phyloP scores from a whole-genome alignment of 2,888 invertebrate genomes.

The Cheilosia variabilis region DNA sequence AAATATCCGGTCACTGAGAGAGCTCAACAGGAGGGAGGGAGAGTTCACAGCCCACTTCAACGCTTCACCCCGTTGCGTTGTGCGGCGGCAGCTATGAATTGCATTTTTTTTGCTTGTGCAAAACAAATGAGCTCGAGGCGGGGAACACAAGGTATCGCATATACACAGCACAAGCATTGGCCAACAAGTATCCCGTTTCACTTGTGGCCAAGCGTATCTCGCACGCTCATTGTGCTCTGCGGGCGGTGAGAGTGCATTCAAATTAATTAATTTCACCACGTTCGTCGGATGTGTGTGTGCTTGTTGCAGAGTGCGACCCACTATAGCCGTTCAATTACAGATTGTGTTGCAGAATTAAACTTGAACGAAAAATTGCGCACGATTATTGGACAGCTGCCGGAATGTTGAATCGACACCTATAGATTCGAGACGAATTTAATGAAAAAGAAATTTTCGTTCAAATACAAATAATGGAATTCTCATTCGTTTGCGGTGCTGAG shows the following conservation, averaged over 20 bases:
- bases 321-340: slow-evolving; percentile 59
- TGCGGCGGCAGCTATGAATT: background rate
- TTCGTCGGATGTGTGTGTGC: background rate
- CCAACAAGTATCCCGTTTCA: slow-evolving; percentile 30
- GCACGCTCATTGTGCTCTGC: background rate
- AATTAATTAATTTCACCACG: slow-evolving; percentile 52
- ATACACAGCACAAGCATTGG: background rate
- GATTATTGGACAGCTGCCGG: slow-evolving; percentile 40
- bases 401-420: slow-evolving; percentile 18
- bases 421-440: slow-evolving; percentile 34
- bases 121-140: slow-evolving; percentile 28
- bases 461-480: slow-evolving; percentile 31
- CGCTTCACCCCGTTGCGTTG: background rate
- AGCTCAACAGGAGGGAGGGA: slow-evolving; percentile 10
- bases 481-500: slow-evolving; percentile 52
- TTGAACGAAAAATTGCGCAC: slow-evolving; percentile 60
- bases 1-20: slow-evolving; percentile 27
- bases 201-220: slow-evolving; percentile 23
- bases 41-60: background rate
- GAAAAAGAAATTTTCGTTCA: slow-evolving; percentile 25
- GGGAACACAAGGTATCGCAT: background rate
- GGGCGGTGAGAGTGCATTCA: slow-evolving; percentile 13
- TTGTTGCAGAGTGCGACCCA: background rate
- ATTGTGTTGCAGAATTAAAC: slow-evolving; percentile 49
- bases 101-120: slow-evolving; percentile 9